These are phyloP conservation scores for Habropoda laboriosa DNA, from an alignment of 1,140 invertebrate species.

Conservation along the genomic window DNA sequence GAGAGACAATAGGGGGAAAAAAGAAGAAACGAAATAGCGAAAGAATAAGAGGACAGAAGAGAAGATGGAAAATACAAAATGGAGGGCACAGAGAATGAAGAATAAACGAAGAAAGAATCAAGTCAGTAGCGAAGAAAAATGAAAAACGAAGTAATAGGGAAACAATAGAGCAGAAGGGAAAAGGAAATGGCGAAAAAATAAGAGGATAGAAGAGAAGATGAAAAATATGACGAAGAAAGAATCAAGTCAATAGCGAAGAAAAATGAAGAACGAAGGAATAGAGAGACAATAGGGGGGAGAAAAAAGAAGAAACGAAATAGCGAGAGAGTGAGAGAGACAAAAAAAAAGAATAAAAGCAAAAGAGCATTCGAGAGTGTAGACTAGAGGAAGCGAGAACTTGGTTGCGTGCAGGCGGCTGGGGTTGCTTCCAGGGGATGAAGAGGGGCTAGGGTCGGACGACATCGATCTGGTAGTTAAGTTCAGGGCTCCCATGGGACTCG, in stretches of 20 bases:
- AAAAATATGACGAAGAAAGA: background rate
- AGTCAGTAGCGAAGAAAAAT: too few species aligned
- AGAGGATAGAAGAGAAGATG: too few species aligned
- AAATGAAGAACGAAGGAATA: background rate
- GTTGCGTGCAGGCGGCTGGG: conserved; percentile 43
- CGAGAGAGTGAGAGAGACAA: background rate
- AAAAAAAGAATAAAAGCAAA: background rate
- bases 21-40: background rate
- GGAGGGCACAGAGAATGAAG: too few species aligned
- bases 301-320: background rate
- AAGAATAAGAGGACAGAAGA: too few species aligned
- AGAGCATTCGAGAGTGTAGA: conserved; percentile 1
- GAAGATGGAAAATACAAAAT: too few species aligned
- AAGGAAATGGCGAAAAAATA: background rate
- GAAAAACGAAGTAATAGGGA: background rate
- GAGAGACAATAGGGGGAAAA: too few species aligned
- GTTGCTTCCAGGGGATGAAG: conserved; percentile 55
- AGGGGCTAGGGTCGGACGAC: conserved; percentile 72
- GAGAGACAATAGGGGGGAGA: too few species aligned
- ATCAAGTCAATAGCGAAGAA: background rate
- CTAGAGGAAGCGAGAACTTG: background rate
- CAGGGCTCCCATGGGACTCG: conserved; percentile 77
- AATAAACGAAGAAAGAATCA: too few species aligned
- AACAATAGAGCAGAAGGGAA: background rate
- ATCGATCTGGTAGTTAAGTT: conserved; percentile 80